Conservation (phyloP, 2,888 invertebrate species). For the Steromphala cineraria region DNA sequence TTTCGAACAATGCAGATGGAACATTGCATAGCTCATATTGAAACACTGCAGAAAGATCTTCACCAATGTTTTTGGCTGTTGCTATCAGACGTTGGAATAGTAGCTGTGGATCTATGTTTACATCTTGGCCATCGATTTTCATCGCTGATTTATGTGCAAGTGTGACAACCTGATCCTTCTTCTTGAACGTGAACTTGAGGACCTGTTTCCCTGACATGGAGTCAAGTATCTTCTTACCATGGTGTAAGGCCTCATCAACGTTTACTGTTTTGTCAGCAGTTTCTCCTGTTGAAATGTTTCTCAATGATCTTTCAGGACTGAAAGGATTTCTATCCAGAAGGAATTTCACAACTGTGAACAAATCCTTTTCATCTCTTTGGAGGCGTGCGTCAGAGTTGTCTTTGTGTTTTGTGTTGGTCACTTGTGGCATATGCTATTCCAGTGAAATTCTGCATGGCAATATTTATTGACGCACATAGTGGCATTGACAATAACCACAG, state of each 20-base stretch:
- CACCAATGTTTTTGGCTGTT: too few relatives aligned
- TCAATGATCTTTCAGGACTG: slow-evolving; percentile 13
- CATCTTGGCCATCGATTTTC: not conserved
- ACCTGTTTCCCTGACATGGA: slow-evolving; percentile 29
- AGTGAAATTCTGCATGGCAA: slow-evolving; percentile 20
- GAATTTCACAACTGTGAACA: slow-evolving; percentile 11
- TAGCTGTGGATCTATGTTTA: not conserved
- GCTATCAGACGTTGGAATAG: too few relatives aligned
- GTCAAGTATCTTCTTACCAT: slow-evolving; percentile 31
- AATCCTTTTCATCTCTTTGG: slow-evolving; percentile 23
- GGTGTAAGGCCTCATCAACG: slow-evolving; percentile 29
- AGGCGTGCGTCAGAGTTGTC: not conserved
- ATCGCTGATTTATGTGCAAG: not conserved
- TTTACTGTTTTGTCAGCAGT: slow-evolving; percentile 28
- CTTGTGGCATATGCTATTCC: not conserved
- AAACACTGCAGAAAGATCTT: too few relatives aligned
- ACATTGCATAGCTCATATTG: too few relatives aligned
- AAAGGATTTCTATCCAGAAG: slow-evolving; percentile 37
- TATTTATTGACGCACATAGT: slow-evolving; percentile 21
- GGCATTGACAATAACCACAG: slow-evolving; percentile 26
- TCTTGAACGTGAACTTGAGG: slow-evolving; percentile 29
- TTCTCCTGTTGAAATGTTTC: slow-evolving; percentile 41
- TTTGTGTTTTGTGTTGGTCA: not conserved
- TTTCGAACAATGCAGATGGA: too few relatives aligned
- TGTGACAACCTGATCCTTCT: slow-evolving; percentile 30